phyloP scores from a whole-genome alignment of 2,113 vertebrate species.

The Euleptes europaea region DNA sequence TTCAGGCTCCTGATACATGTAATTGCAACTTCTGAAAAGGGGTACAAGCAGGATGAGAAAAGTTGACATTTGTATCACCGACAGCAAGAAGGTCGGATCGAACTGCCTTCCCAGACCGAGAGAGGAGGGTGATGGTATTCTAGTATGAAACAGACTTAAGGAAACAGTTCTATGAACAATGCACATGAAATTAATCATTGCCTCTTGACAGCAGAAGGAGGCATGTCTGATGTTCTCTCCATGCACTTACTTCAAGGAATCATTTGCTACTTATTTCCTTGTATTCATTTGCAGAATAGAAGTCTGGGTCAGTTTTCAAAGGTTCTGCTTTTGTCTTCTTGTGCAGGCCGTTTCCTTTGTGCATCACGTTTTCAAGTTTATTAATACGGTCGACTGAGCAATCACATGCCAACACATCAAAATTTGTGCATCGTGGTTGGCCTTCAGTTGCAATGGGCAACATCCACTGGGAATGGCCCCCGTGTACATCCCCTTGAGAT shows the following conservation, averaged over 20 bases:
- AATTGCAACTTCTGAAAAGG: too few species aligned
- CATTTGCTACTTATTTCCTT: constrained; percentile 17
- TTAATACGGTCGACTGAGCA: too few species aligned
- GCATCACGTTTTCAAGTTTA: too few species aligned
- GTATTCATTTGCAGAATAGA: constrained; percentile 16
- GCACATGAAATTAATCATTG: not conserved
- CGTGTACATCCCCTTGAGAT: not conserved
- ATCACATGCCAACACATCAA: too few species aligned
- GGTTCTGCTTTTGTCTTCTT: not conserved
- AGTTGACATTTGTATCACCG: too few species aligned
- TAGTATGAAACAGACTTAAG: not conserved
- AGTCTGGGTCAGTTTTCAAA: not conserved
- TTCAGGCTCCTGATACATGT: too few species aligned
- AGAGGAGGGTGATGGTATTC: not conserved
- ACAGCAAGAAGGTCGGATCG: too few species aligned
- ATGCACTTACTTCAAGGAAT: not conserved
- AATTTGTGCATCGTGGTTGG: not conserved
- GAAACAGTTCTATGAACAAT: not conserved
- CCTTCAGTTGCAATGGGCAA: not conserved
- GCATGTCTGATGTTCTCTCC: not conserved
- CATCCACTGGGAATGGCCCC: not conserved
- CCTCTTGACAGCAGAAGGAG: constrained; percentile 3
- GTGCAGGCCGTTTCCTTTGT: constrained; percentile 1
- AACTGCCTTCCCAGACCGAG: too few species aligned
- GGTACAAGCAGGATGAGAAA: too few species aligned